Base-by-base conservation (phyloP, 1,140 invertebrate species). In the Bombus turneri region DNA sequence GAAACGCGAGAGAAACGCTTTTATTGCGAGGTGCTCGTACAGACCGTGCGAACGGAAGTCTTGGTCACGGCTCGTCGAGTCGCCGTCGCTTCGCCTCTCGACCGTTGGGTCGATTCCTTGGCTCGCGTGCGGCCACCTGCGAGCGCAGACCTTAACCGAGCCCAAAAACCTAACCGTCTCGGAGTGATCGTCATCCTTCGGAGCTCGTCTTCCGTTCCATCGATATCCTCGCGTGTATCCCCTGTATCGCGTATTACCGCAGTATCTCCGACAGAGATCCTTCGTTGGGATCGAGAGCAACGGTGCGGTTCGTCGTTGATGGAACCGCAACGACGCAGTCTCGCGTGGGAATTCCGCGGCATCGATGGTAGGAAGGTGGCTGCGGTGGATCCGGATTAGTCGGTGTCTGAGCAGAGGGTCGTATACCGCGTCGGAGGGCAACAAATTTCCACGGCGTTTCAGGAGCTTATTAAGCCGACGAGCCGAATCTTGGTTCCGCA, bases 1-100 rank as follows among this genome's bases (percentile, higher is more conserved):
- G 34, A 84, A 78, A 69, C 74, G 47, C 62, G 59, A 82, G 71
- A 75, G 81, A 74, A 75, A 68, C 73, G 64, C 74, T 78, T 75
- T 82, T 72, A 77, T 84, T 41, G 74, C 74, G 81, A 41, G 72
- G 84, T 87, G 88, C 90, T 79, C 86, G 91, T 91, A 78, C 87
- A 83, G 91, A 90, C 92, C 93, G 93, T 94, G 93, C 91, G 93
- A 94, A 92, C 93, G 94, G 93, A 93, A 89, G 92, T 91, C 93
- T 91, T 92, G 90, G 93, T 93, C 87, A 93, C 83, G 93, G 89
- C 87, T 94, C 92, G 93, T 89, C 89, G 88, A 93, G 91, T 88
- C 71, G 34, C 41, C 41, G 88, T 31, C 81, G 68, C 68, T 41
- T 88, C 88, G 84, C 87, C 79, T 34, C 78, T 57, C 74, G 74